Evolutionary conservation across 2,888 invertebrate species (phyloP).

Genomic region (Eudasyphora cyanicolor): DNA sequence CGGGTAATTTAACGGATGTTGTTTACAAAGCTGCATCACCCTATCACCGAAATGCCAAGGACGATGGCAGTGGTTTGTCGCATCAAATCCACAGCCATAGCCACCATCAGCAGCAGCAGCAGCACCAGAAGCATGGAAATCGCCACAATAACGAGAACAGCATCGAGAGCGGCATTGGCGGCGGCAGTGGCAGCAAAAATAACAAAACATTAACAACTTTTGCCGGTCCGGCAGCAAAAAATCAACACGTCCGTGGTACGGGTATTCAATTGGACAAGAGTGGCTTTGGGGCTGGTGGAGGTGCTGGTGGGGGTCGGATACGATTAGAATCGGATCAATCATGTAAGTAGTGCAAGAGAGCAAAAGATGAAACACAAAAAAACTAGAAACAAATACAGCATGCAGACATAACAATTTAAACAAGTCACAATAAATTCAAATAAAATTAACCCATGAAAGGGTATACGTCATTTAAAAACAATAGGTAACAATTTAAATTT

Average conservation of each 20-base stretch:
- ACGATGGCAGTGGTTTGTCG: slow-evolving; percentile 32
- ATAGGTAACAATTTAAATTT: too few species aligned
- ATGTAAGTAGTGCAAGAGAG: slow-evolving; percentile 69
- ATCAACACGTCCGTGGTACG: slow-evolving; percentile 75
- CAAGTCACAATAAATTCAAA: slow-evolving; percentile 39
- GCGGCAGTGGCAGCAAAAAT: slow-evolving; percentile 35
- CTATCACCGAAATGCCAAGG: slow-evolving; percentile 51
- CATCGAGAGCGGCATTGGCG: slow-evolving; percentile 27
- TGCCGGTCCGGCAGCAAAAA: slow-evolving; percentile 74
- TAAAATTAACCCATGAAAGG: slow-evolving; percentile 44
- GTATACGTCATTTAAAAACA: too few species aligned
- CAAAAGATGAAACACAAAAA: slow-evolving; percentile 32
- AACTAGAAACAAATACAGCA: slow-evolving; percentile 2
- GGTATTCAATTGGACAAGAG: slow-evolving; percentile 75
- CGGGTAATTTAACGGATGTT: slow-evolving; percentile 84
- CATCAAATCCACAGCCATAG: slow-evolving; percentile 35
- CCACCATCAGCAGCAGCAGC: slow-evolving; percentile 44
- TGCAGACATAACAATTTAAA: not conserved
- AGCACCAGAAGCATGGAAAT: slow-evolving; percentile 63
- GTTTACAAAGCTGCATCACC: slow-evolving; percentile 77
- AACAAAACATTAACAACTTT: slow-evolving; percentile 70
- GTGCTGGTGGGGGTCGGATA: slow-evolving; percentile 67
- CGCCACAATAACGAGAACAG: slow-evolving; percentile 40
- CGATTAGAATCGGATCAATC: slow-evolving; percentile 73
- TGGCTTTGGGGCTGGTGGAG: slow-evolving; percentile 71